Base-by-base conservation (phyloP, 2,113 vertebrate genomes). In the Pungitius pungitius region DNA sequence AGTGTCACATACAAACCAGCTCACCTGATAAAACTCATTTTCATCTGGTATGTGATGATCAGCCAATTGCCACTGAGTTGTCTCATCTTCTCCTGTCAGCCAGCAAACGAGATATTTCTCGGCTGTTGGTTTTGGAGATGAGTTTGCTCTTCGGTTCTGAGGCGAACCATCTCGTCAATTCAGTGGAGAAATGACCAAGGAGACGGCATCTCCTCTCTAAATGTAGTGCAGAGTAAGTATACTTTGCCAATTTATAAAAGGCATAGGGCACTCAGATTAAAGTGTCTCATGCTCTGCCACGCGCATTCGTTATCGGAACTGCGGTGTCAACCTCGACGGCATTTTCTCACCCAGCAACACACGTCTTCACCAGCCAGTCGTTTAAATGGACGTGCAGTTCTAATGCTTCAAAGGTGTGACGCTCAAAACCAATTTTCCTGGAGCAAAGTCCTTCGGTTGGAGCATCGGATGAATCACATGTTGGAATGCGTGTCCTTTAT, bases 221-320 rank as follows among this genome's bases (percentile, higher is more conserved):
- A 59, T 52, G 33, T 24, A 75, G 13, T 72, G n/a, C 2, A 1
- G 2, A 14, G 61, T 8, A 26, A 63, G 40, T 40, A 22, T 68
- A 4, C 15, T 43, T 51, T 70, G 20, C 51, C 68, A 64, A 6
- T 66, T 71, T 75, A 52, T 63, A 35, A 24, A 68, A 26, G 58
- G 62, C 71, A 76, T n/a, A 60, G 37, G 60, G 75, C 20, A 60
- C 37, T 12, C 57, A 62, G 58, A 84, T 86, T 71, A 83, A 74
- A 82, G 66, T 72, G 64, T 47, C 47, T 58, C 49, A 52, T 37
- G 54, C 73, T 74, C 59, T 51, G 35, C 40, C 1, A 7, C 68
- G 60, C n/a, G 24, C 67, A 78, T 85, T 82, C 42, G 62, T 85
- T 80, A 79, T 77, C 54, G 61, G 22, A 10, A 22, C 24, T 18